Percentiles rank a stretch among this genome's conserved stretches.
These are phyloP conservation scores for Heteronetta atricapilla DNA, from an alignment of 2,113 vertebrate species.

Conservation along the genomic window DNA sequence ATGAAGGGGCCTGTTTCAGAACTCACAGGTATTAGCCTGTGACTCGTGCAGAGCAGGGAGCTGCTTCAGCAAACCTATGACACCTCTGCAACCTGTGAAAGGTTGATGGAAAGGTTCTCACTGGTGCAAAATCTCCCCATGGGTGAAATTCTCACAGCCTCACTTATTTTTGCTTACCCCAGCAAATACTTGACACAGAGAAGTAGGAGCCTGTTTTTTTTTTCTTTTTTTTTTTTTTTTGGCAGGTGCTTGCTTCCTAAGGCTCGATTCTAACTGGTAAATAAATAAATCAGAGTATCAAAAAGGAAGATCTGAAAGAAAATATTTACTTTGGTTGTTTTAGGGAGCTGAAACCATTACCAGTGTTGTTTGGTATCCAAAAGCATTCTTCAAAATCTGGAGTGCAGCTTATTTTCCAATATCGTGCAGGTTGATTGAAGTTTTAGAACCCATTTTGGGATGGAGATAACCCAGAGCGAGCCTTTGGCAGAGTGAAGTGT, in stretches of 20 bases:
- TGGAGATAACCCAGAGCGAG: neutral
- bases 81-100: neutral
- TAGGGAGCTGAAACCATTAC: neutral
- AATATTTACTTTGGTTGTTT: neutral
- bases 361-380: neutral
- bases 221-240: no score
- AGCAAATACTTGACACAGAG: neutral
- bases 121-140: neutral
- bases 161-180: neutral
- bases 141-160: neutral
- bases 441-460: constrained; percentile 22
- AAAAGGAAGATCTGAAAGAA: neutral
- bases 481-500: neutral
- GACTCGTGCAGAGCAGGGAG: neutral
- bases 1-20: neutral
- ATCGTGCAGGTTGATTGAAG: neutral
- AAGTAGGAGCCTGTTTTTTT: neutral
- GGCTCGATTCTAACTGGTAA: neutral
- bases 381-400: rapidly evolving
- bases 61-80: neutral
- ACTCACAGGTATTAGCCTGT: neutral
- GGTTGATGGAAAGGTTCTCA: neutral
- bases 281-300: neutral
- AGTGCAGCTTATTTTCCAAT: constrained; percentile 4
- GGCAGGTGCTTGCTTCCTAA: neutral